Evolutionary conservation across 2,888 invertebrate species (phyloP).

Genomic region (Colostygia pectinataria): DNA sequence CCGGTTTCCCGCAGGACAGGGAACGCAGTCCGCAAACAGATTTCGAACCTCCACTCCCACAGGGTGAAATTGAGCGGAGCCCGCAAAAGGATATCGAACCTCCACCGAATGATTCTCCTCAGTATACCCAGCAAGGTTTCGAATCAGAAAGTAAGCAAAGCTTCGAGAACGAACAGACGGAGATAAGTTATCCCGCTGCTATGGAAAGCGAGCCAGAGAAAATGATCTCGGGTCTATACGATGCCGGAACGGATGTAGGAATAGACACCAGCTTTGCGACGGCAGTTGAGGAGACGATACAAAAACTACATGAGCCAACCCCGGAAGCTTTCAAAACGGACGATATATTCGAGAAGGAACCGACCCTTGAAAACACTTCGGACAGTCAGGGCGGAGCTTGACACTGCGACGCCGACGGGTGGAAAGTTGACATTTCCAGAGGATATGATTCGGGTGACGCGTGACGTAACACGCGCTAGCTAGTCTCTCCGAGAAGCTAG

Average conservation of each 20-base stretch:
- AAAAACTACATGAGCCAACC: slow-evolving; percentile 14
- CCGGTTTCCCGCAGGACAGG: no score
- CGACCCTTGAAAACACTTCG: slow-evolving; percentile 24
- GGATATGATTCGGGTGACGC: slow-evolving; percentile 78
- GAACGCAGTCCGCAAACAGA: not conserved
- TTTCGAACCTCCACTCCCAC: not conserved
- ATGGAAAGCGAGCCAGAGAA: slow-evolving; percentile 14
- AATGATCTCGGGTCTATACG: slow-evolving; percentile 48
- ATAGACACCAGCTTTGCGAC: slow-evolving; percentile 63
- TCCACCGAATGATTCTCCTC: slow-evolving; percentile 6
- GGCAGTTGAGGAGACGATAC: slow-evolving; percentile 11
- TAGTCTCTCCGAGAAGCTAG: no score
- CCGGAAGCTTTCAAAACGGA: slow-evolving; percentile 27
- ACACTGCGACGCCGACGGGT: slow-evolving; percentile 55
- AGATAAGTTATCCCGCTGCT: not conserved
- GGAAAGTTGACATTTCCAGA: slow-evolving; percentile 69
- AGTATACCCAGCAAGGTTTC: slow-evolving; percentile 9
- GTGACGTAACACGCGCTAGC: slow-evolving; percentile 31
- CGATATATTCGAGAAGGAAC: slow-evolving; percentile 53
- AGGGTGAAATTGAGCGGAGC: not conserved
- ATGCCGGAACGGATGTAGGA: slow-evolving; percentile 46
- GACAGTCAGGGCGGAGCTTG: slow-evolving; percentile 55
- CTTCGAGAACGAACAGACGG: not conserved
- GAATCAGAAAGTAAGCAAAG: slow-evolving; percentile 5
- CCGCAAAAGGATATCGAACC: not conserved